Percentiles rank a stretch among this genome's conserved stretches.
Evolutionary conservation across 2,113 vertebrate species (phyloP).

Genomic region (Cavia porcellus): DNA sequence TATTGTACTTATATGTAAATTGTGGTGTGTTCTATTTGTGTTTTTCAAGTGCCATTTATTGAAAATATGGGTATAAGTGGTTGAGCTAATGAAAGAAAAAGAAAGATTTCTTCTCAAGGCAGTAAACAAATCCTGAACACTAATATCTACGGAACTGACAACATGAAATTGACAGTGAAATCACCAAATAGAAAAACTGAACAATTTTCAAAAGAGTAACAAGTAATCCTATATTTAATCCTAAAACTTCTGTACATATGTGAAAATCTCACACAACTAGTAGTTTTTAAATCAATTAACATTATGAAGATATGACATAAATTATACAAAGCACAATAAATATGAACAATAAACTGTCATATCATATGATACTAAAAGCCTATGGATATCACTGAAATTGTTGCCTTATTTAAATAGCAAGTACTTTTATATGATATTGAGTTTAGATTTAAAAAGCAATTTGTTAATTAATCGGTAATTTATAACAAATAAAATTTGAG

Average conservation of each 20-base stretch:
- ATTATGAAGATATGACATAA: not conserved
- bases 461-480: not conserved
- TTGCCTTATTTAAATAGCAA: not conserved
- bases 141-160: not conserved
- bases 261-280: not conserved
- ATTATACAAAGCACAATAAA: not conserved
- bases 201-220: not conserved
- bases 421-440: not conserved
- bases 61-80: not conserved
- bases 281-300: not conserved
- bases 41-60: not conserved
- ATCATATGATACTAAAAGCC: not conserved
- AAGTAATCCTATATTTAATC: not conserved
- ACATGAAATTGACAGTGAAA: not conserved
- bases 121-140: not conserved
- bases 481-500: not conserved
- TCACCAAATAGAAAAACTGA: not conserved
- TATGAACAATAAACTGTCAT: not conserved
- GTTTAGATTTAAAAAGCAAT: not conserved
- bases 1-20: not conserved
- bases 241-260: not conserved
- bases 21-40: not conserved
- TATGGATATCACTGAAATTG: not conserved
- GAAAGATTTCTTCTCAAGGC: not conserved
- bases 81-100: not conserved